Conservation (phyloP, 2,113 vertebrate species). For the Athene cunicularia region DNA sequence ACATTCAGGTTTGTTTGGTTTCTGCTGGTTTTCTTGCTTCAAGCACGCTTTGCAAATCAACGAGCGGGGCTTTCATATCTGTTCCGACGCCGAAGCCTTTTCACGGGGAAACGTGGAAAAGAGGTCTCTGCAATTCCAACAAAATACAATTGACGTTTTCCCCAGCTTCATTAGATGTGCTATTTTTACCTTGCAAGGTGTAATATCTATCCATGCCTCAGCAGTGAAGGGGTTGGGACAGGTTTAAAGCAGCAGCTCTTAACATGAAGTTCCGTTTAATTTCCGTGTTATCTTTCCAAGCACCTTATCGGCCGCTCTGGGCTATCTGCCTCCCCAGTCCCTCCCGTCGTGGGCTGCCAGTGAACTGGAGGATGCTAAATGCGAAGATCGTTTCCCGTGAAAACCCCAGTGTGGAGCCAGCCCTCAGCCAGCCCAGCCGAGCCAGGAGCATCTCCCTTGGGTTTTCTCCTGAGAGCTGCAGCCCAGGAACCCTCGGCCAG, state of each 20-base stretch:
- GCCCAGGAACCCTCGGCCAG: background rate
- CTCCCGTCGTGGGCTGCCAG: background rate
- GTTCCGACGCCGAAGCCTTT: background rate
- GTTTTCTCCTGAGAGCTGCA: background rate
- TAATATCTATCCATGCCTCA: background rate
- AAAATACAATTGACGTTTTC: background rate
- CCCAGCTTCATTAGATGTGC: conserved; percentile 29
- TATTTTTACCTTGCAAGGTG: conserved; percentile 40
- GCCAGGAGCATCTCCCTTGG: accelerated
- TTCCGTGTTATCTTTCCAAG: conserved; percentile 19
- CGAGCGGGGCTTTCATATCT: background rate
- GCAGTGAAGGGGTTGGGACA: background rate
- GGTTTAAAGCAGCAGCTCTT: background rate
- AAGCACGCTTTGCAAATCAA: background rate
- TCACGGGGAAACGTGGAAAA: background rate
- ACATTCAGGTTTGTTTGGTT: accelerated
- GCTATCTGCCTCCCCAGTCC: background rate
- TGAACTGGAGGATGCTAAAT: background rate
- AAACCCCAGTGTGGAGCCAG: background rate
- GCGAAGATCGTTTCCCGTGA: background rate
- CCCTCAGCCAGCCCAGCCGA: accelerated
- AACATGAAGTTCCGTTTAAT: background rate
- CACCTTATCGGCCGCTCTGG: background rate
- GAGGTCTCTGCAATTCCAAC: conserved; percentile 16
- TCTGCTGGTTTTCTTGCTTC: background rate